phyloP scores from a whole-genome alignment of 1,140 invertebrate genomes.

The Lethrus apterus region DNA sequence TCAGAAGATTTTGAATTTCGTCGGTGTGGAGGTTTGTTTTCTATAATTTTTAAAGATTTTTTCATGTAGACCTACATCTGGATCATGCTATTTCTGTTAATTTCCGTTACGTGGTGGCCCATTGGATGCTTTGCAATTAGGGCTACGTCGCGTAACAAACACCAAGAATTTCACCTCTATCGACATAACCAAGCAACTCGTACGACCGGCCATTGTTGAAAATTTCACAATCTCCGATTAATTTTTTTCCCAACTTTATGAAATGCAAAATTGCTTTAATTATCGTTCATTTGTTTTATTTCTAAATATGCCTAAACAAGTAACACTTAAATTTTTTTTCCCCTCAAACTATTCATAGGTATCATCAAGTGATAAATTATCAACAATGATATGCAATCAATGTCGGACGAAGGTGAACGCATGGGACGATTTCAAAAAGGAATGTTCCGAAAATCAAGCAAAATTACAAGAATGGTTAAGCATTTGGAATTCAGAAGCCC shows the following conservation, averaged over 20 bases:
- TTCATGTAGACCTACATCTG: not conserved
- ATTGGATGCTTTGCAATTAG: conserved; percentile 3
- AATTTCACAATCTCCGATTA: not conserved
- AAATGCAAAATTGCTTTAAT: not conserved
- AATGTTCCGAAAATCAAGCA: conserved; percentile 48
- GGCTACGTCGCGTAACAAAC: not conserved
- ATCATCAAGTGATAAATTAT: conserved; percentile 47
- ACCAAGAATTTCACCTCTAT: conserved; percentile 3
- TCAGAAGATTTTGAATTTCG: conserved; percentile 25
- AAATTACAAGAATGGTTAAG: conserved; percentile 45
- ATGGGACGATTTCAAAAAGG: conserved; percentile 48
- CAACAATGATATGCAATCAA: conserved; percentile 49
- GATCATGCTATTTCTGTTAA: conserved; percentile 2
- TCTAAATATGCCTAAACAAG: not conserved
- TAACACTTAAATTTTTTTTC: not conserved
- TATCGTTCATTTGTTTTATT: not conserved
- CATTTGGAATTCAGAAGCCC: conserved; percentile 9
- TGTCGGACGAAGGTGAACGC: conserved; percentile 49
- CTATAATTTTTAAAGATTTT: conserved; percentile 1
- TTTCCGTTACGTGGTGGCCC: conserved; percentile 9
- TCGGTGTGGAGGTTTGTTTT: conserved; percentile 31
- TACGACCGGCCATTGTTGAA: not conserved
- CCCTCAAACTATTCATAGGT: conserved; percentile 43
- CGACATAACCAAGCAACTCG: not conserved
- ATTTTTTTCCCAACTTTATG: not conserved